Percentiles rank a stretch among this genome's conserved stretches.
These are phyloP conservation scores for Diprion similis DNA, from an alignment of 1,140 invertebrate species.

Conservation along the genomic window DNA sequence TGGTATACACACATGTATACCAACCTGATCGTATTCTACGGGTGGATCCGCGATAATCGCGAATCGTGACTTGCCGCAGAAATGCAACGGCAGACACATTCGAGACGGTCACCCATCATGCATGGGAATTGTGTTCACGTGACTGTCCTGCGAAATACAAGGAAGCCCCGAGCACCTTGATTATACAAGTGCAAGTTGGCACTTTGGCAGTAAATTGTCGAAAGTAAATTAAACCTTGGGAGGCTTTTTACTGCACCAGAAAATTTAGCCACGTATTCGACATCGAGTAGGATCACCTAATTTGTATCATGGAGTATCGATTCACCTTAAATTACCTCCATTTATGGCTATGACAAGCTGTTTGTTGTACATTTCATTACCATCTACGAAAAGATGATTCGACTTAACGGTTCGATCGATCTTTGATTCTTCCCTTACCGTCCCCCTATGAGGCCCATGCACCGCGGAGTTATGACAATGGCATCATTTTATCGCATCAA, in stretches of 20 bases:
- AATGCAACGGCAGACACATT: neutral
- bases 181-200: no score
- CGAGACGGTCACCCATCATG: slow-evolving; percentile 23
- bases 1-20: neutral
- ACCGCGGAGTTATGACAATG: no score
- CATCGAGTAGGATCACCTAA: no score
- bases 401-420: neutral
- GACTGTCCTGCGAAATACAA: no score
- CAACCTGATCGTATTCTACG: neutral
- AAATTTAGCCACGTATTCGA: no score
- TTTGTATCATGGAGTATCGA: no score
- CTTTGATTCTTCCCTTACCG: no score
- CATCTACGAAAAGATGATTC: neutral
- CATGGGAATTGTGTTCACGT: slow-evolving; percentile 24
- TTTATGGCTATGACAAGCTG: neutral
- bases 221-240: no score
- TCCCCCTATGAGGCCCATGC: no score
- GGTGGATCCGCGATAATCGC: neutral
- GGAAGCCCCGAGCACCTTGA: no score
- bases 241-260: no score
- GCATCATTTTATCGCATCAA: neutral
- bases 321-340: neutral
- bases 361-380: neutral
- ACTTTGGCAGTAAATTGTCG: no score
- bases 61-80: neutral